Evolutionary conservation across 1,140 invertebrate species (phyloP), one percentile per base, ranked within the genome.

Genomic region (Dolichoris vasculosae): DNA sequence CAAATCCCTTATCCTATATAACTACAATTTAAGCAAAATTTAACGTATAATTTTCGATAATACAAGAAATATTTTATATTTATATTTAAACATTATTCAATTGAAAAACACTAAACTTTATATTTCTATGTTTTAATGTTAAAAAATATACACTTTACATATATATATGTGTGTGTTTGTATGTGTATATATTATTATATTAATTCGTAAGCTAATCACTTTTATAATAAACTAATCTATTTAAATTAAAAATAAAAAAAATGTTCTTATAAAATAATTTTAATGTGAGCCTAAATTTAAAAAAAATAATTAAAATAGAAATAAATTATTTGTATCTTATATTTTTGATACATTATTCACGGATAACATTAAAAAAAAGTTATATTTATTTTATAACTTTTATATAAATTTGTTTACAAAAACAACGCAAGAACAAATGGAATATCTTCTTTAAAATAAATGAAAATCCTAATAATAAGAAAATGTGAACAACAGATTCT

Each of bases 391-490:
- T 67, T 73, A 73, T 76, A 46, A 48, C 23, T 73, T 75, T 76
- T 76, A 59, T 48, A 43, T 48, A n/a, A 76, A 48, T 51, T 48
- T 48, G 73, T 32, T 48, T 51, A 76, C 43, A 76, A 76, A 76
- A 78, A 17, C 51, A 59, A 63, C 13, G 32, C 51, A 78, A n/a
- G 23, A 78, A 59, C 76, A 59, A 78, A 78, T 32, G 23, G 20
- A 43, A 78, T 78, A 35, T 59, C 32, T 32, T 55, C 76, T 35
- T 43, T 20, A 78, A 59, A 59, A 1, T 78, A 55, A 80, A 80
- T 40, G 8, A 63, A 80, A 80, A 78, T 20, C 48, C 35, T 17
- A 59, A 78, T 11, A 35, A 78, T 59, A 9, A 20, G 23, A 38
- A 32, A 11, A 26, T 55, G 38, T 59, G 26, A 80, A 46, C 46